Evolutionary conservation across 2,888 invertebrate genomes (phyloP).

Genomic region (Synanthedon formicaeformis): DNA sequence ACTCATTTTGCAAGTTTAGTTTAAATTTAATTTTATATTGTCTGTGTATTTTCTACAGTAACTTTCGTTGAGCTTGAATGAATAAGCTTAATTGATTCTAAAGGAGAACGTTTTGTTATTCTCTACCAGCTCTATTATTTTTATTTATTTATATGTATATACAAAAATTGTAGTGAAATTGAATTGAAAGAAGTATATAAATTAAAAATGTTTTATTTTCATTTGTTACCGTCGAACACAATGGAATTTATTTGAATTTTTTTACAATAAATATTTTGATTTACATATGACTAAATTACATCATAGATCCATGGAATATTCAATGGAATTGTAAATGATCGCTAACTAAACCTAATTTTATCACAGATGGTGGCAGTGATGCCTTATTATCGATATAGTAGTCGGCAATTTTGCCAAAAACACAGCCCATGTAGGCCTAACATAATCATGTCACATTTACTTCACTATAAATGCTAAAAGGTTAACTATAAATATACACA

Average conservation of each 20-base stretch:
- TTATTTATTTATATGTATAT: too few species aligned
- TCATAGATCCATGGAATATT: conserved; percentile 27
- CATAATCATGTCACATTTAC: conserved; percentile 13
- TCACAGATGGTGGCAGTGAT: conserved; percentile 61
- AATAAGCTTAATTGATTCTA: too few species aligned
- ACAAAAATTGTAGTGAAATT: too few species aligned
- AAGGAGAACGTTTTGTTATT: too few species aligned
- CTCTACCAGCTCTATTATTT: too few species aligned
- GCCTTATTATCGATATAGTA: conserved; percentile 52
- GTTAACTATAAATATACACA: background rate
- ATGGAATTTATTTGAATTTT: conserved; percentile 37
- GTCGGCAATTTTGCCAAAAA: conserved; percentile 49
- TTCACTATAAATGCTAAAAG: conserved; percentile 1
- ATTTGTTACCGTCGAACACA: conserved; percentile 57
- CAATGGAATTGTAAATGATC: conserved; percentile 41
- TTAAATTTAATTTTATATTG: too few species aligned
- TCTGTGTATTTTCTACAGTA: too few species aligned
- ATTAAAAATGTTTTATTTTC: conserved; percentile 38
- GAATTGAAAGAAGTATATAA: background rate
- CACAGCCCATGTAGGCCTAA: conserved; percentile 54
- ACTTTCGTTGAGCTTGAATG: too few species aligned
- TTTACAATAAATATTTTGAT: conserved; percentile 65
- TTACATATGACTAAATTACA: conserved; percentile 46
- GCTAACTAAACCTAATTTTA: conserved; percentile 52
- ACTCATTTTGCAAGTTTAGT: too few species aligned